phyloP scores from a whole-genome alignment of 2,888 invertebrate species.

The Laothoe populi region DNA sequence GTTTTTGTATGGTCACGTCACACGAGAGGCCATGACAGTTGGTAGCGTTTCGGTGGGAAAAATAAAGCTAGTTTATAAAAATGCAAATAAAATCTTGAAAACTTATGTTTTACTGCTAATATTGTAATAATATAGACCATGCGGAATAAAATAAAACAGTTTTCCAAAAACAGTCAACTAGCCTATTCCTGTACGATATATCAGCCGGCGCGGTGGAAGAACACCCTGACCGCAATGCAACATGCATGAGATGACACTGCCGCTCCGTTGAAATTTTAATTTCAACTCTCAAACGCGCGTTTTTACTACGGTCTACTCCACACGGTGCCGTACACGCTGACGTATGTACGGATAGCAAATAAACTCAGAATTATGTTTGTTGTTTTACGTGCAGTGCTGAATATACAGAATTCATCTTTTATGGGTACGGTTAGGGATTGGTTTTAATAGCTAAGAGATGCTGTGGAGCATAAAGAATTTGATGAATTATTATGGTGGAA shows the following conservation, averaged over 20 bases:
- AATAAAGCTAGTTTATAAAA: too few species aligned
- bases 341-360: background rate
- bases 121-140: too few species aligned
- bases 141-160: too few species aligned
- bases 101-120: too few species aligned
- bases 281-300: conserved; percentile 14
- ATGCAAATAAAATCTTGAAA: too few species aligned
- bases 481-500: background rate
- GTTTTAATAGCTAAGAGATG: background rate
- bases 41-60: too few species aligned
- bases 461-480: background rate
- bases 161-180: too few species aligned
- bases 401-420: background rate
- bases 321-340: background rate
- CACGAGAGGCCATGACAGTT: too few species aligned
- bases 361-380: conserved; percentile 2
- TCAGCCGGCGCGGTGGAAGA: background rate
- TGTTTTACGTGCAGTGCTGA: background rate
- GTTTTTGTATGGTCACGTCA: too few species aligned
- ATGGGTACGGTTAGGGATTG: background rate
- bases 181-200: too few species aligned
- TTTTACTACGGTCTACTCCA: conserved; percentile 12
- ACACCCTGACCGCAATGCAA: background rate
- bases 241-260: conserved; percentile 22
- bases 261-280: conserved; percentile 19